Evolutionary conservation across 2,888 invertebrate species (phyloP), one percentile per base, ranked within the genome.

Genomic region (Endomychus coccineus): DNA sequence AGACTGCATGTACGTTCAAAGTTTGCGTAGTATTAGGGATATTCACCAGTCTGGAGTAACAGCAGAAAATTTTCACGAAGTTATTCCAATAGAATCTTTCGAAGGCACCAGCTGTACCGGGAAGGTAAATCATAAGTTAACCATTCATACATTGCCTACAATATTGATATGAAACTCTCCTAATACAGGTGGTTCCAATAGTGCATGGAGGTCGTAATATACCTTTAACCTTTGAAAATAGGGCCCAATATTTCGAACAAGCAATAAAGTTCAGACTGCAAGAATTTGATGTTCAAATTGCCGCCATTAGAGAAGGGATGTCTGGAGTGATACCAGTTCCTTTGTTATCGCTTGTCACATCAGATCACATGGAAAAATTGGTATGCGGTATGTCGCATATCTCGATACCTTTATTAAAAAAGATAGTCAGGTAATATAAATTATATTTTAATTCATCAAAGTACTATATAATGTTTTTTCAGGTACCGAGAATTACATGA

Each of bases 401-500:
- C 47, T 74, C 75, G 1, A 70, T 78, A 13, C 64, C 69, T 14
- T 60, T 74, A 23, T 63, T 79, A 11, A 73, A 73, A 52, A 74
- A 74, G 59, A 73, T 78, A 33, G 77, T 76, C 38, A 71, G 77
- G 76, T 77, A 58, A 51, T 28, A 11, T 4, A 28, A 14, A 28
- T 7, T 28, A 16, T 14, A 15, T 14, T 16, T 16, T 25, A 28
- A 28, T 28, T 15, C 14, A n/a, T 13, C 16, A 19, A 29, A n/a
- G 17, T 29, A n/a, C 11, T 28, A 2, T 6, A 31, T 19, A 11
- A n/a, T 21, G 12, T 34, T 6, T 37, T 50, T 53, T 10, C 43
- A 77, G 77, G 50, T 78, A 78, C 54, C 68, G 78, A 22, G 78
- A 78, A 55, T 63, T 78, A 47, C 76, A 77, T 51, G 77, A 77